A percentile compares a stretch with the other conserved stretches of the same genome.
phyloP scores from a whole-genome alignment of 2,113 vertebrate species.

The Pitta sordida region DNA sequence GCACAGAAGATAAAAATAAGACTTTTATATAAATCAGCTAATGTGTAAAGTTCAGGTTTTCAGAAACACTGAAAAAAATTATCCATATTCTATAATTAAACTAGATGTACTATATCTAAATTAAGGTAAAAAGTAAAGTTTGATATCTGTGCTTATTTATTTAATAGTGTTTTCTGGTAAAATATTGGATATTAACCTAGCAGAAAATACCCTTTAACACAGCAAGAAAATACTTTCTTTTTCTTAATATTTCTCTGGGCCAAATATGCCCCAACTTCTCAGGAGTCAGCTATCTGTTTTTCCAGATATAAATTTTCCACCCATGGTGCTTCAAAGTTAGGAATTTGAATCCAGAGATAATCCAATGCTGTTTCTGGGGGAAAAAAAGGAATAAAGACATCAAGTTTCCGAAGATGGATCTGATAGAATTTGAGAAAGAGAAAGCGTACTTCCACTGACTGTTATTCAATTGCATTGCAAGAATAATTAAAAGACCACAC shows the following conservation, averaged over 20 bases:
- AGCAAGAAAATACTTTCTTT: not conserved
- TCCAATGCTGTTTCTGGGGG: not conserved
- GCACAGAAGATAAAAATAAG: not conserved
- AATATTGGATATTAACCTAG: not conserved
- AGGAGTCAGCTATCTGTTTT: not conserved
- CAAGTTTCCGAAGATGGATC: not conserved
- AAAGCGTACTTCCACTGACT: not conserved
- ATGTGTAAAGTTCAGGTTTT: not conserved
- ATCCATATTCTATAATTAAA: not conserved
- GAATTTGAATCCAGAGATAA: not conserved
- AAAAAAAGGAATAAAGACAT: not conserved
- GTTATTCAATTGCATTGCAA: not conserved
- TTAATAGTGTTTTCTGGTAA: not conserved
- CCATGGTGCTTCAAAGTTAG: not conserved
- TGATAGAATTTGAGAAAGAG: not conserved
- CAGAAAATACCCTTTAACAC: not conserved
- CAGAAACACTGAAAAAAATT: not conserved
- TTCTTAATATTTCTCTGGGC: not conserved
- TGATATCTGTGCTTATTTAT: rapidly evolving
- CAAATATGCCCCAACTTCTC: not conserved
- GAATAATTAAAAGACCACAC: not conserved
- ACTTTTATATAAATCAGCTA: not conserved
- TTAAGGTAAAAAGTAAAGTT: not conserved
- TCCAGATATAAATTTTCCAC: not conserved
- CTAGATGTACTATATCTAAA: not conserved